Base-by-base conservation (phyloP, 2,888 invertebrate genomes). In the Oscheius sp. region DNA sequence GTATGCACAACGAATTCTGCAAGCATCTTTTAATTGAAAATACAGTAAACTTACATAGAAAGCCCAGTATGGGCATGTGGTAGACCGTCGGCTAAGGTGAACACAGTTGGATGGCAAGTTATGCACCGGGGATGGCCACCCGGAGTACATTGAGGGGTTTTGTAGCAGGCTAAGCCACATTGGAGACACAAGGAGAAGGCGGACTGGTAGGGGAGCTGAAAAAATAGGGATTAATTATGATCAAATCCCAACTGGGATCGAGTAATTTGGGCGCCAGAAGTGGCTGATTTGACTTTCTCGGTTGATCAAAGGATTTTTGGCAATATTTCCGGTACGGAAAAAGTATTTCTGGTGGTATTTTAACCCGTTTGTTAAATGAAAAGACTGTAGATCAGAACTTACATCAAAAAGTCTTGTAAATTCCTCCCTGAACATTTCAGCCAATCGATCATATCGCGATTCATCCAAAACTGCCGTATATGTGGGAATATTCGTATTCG, bases 141-240 rank as follows among this genome's bases (percentile, higher is more conserved):
- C 12, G 70, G 43, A 13, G 59, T 64, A 75, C 88, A 88, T 23
- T 89, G 89, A 85, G 95, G 95, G 78, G 96, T 96, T 90, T 99
- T 98, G 71, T 97, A 91, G 43, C 97, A 95, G 21, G 96, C 95
- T 23, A 98, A 91, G 0, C 98, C 98, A 61, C 95, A 94, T 89
- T 95, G 96, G 76, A 96, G 91, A 35, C 94, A 93, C 1, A 95
- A 95, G 45, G 95, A 94, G 88, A 99, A 94, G 64, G 95, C 93
- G 41, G 96, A 94, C 85, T 94, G 93, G 69, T 93, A 93, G 70
- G 95, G 94, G 52, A 99, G 91, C 72, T 84, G 73, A 68, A 79
- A 75, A 45, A 1, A 16, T 13, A n/a, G n/a, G n/a, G n/a, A n/a
- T n/a, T n/a, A n/a, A n/a, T n/a, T n/a, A n/a, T n/a, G n/a, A 27